These are phyloP conservation scores for Eugnorisma glareosa DNA, from an alignment of 2,888 invertebrate genomes.

Conservation along the genomic window DNA sequence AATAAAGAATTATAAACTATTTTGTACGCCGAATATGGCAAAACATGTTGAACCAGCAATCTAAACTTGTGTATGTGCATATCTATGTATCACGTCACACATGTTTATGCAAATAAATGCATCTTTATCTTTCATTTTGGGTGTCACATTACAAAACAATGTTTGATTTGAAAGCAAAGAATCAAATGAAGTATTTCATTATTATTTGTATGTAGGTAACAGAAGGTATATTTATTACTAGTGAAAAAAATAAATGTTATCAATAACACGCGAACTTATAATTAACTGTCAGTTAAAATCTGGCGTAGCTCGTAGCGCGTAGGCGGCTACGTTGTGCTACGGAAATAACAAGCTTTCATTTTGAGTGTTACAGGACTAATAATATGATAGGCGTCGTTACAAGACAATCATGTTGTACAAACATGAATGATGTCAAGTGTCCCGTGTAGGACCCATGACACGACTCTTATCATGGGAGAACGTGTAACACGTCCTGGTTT, in stretches of 20 bases:
- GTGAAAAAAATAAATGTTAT: neutral
- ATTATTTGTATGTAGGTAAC: neutral
- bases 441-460: neutral
- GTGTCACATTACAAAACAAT: neutral
- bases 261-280: neutral
- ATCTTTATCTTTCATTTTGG: too few species aligned
- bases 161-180: neutral
- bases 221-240: neutral
- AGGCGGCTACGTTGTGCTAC: slow-evolving; percentile 46
- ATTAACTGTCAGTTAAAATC: neutral
- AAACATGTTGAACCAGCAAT: too few species aligned
- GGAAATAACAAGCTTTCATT: neutral
- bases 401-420: neutral
- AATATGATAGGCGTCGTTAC: neutral
- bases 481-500: neutral
- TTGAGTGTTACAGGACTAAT: neutral
- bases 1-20: too few species aligned
- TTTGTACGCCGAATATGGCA: too few species aligned
- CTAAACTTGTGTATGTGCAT: too few species aligned
- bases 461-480: neutral
- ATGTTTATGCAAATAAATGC: too few species aligned
- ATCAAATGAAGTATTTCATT: neutral
- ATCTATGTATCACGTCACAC: too few species aligned
- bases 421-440: neutral
- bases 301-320: slow-evolving; percentile 21